Conservation (phyloP, 2,888 invertebrate species). For the Himalopsyche anomala region DNA sequence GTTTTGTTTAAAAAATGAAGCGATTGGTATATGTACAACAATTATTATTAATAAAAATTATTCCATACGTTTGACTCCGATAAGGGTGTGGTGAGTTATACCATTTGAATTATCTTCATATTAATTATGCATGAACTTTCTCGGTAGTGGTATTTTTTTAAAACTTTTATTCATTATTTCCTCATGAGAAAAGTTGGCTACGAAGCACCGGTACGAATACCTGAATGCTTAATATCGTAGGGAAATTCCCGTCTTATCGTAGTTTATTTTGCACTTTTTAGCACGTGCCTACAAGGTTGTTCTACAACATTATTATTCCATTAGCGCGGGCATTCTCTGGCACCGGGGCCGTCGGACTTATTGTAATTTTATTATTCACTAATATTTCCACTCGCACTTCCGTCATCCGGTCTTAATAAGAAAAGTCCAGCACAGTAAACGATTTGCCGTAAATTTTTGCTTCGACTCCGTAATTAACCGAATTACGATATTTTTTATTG, state of each 20-base stretch:
- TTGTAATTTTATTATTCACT: constrained; percentile 9
- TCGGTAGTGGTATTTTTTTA: not conserved
- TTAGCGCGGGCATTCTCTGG: not conserved
- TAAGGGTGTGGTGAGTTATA: too few species aligned
- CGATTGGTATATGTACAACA: too few species aligned
- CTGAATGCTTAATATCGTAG: constrained; percentile 11
- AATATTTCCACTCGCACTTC: constrained; percentile 15
- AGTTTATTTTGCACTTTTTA: constrained; percentile 30
- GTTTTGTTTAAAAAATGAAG: too few species aligned
- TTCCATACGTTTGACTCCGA: too few species aligned
- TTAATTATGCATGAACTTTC: too few species aligned
- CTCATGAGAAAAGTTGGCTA: constrained; percentile 22
- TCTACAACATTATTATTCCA: constrained; percentile 39
- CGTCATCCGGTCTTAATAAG: not conserved
- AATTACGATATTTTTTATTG: too few species aligned
- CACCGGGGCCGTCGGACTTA: not conserved
- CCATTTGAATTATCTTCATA: too few species aligned
- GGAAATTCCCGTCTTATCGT: constrained; percentile 37
- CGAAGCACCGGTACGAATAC: not conserved
- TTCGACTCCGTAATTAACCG: too few species aligned
- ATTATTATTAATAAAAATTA: too few species aligned
- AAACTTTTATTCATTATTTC: not conserved
- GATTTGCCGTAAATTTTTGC: too few species aligned
- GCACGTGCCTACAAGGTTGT: constrained; percentile 10
- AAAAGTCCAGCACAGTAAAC: not conserved